Conservation (phyloP, 2,113 vertebrate species). For the Albula glossodonta region DNA sequence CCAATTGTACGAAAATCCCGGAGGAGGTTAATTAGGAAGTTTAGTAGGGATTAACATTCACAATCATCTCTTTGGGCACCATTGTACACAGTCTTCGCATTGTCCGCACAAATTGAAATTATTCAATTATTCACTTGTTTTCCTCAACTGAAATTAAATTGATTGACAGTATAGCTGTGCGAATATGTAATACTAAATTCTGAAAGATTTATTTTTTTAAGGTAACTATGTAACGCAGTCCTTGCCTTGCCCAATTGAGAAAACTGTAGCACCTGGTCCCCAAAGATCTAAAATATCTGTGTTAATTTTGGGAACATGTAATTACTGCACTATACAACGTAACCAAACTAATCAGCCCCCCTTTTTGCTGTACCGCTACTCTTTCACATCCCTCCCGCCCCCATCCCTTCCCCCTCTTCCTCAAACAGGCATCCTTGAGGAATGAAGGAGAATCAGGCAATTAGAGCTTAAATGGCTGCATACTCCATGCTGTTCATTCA, state of each 20-base stretch:
- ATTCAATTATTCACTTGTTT: not conserved
- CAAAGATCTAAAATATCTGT: not conserved
- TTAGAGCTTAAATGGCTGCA: constrained; percentile 16
- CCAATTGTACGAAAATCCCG: not conserved
- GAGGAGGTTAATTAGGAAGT: not conserved
- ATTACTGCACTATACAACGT: not conserved
- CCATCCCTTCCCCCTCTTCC: not conserved
- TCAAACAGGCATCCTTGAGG: not conserved
- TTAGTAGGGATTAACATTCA: not conserved
- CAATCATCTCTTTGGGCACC: not conserved
- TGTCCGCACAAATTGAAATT: not conserved
- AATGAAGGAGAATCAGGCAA: not conserved
- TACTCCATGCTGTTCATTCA: constrained; percentile 49
- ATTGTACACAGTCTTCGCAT: not conserved
- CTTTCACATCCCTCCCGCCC: not conserved
- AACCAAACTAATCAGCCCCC: not conserved
- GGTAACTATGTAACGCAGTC: not conserved
- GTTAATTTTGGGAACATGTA: not conserved
- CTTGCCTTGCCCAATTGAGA: not conserved
- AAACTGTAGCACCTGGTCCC: not conserved
- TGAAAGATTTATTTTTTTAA: not conserved
- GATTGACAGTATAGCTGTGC: not conserved
- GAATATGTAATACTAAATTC: not conserved
- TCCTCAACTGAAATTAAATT: not conserved
- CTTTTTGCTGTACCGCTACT: not conserved